Evolutionary conservation across 2,113 vertebrate genomes (phyloP), one percentile per base, ranked within the genome.

Genomic region (Poeciliopsis prolifica): DNA sequence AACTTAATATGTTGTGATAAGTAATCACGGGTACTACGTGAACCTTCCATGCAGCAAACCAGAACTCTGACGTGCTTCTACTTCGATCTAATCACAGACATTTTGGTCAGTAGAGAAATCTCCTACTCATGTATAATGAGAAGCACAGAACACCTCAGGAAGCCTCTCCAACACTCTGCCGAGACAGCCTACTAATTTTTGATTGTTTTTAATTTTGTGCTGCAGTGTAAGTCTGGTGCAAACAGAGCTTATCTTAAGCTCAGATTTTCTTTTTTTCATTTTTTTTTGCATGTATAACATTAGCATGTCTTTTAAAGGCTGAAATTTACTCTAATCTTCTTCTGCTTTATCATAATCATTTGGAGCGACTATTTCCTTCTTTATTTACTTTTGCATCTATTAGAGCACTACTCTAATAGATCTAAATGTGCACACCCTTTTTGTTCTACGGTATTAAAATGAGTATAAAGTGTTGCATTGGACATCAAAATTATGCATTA

Each of bases 361-460:
- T 30, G 63, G 31, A 33, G 19, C 17, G 1, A 6, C 17, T 48
- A 17, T 19, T 19, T 30, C 37, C 33, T 26, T 29, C 30, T 66
- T 40, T 31, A 22, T 63, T 15, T 29, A 4, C 0, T 30, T 64
- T 22, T 64, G 29, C 9, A 58, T 65, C n/a, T n/a, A n/a, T 58
- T 65, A 37, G 17, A 24, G 44, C 7, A 4, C 51, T 54, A 24
- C 44, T 60, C 48, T 33, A 54, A 35, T 33, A 33, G 31, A 33
- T 33, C 1, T 35, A 35, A 64, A 48, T 71, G 70, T 63, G 48
- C 29, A 29, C n/a, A n/a, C 72, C 4, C 40, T 37, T 86, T 71
- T 68, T 31, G 63, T 75, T 62, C 28, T 65, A 14, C 8, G 40
- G 29, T 71, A 31, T 58, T 72, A 30, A 81, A 81, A 65, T 68